Evolutionary conservation across 2,113 vertebrate species (phyloP), one percentile per base, ranked within the genome.

Genomic region (Octodon degus): DNA sequence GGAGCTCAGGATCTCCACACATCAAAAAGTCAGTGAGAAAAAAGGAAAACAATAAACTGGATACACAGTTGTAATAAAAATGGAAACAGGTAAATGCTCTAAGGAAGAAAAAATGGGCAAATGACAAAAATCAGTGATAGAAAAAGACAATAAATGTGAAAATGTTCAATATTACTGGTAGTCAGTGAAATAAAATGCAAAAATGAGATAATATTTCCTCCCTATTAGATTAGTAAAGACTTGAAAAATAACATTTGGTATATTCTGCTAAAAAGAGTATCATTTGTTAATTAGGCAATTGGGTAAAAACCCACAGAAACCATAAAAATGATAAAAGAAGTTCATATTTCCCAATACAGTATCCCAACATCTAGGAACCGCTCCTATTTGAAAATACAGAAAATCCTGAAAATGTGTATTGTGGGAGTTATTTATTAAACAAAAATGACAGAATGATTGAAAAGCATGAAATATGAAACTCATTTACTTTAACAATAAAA

Each of bases 31-130:
- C 32, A 94, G 16, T 30, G 86, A 40, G 76, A 92, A 92, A 68
- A 94, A 97, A 93, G 40, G 32, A 82, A 94, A 96, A 88, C 27
- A 88, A 74, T 37, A 93, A 80, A n/a, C 20, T 79, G 50, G 74
- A 88, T 85, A 97, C 74, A 82, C 0, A 43, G n/a, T 77, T 94
- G 58, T 50, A 62, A 86, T 85, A n/a, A 93, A 95, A 79, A 90
- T 88, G 43, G n/a, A 70, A 85, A 86, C 19, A 84, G 53, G 27
- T 89, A 76, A 87, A 85, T 67, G 50, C 20, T 93, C 58, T 58
- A 58, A 4, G 50, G 77, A 50, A 91, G 40, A 89, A 20, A 86
- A 92, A 86, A 88, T 14, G 50, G 60, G 67, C 62, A 93, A 84
- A 77, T 47, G n/a, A 27, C 55, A 82, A 5, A 14, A 86, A 84